Percentiles rank a stretch among this genome's conserved stretches.
These are phyloP conservation scores for Spinibarbus caldwelli DNA, from an alignment of 2,797 vertebrate genomes.

Conservation along the genomic window DNA sequence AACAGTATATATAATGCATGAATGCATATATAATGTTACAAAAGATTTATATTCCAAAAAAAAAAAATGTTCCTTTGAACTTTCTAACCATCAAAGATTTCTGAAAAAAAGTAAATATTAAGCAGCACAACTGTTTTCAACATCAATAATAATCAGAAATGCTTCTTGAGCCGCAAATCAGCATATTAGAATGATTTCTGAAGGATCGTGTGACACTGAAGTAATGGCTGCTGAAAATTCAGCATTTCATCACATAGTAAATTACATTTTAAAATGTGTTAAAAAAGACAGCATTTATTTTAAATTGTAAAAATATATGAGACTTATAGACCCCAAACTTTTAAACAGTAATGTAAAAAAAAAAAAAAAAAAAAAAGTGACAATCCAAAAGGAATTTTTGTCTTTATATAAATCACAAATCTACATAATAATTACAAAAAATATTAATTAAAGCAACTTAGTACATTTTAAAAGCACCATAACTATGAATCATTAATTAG, in stretches of 20 bases:
- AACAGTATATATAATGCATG: too few species aligned
- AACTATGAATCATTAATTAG: conserved; percentile 25
- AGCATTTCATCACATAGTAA: neutral
- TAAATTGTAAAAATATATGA: neutral
- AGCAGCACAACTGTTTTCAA: neutral
- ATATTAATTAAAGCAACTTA: neutral
- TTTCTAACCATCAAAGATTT: too few species aligned
- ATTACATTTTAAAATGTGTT: neutral
- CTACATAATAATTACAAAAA: neutral
- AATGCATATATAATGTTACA: too few species aligned
- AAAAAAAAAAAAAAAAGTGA: neutral
- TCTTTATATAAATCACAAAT: neutral
- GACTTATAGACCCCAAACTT: too few species aligned
- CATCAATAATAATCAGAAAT: neutral
- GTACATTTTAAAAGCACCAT: neutral
- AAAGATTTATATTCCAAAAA: too few species aligned
- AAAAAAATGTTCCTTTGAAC: too few species aligned
- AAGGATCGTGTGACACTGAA: neutral
- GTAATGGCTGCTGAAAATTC: neutral
- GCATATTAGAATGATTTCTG: neutral
- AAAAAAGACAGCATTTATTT: neutral
- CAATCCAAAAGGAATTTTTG: neutral
- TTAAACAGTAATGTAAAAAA: neutral
- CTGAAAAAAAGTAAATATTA: too few species aligned
- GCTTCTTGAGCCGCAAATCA: too few species aligned